These are phyloP conservation scores for Trididemnum clinides DNA, from an alignment of 23 tunicate species.

Conservation along the genomic window DNA sequence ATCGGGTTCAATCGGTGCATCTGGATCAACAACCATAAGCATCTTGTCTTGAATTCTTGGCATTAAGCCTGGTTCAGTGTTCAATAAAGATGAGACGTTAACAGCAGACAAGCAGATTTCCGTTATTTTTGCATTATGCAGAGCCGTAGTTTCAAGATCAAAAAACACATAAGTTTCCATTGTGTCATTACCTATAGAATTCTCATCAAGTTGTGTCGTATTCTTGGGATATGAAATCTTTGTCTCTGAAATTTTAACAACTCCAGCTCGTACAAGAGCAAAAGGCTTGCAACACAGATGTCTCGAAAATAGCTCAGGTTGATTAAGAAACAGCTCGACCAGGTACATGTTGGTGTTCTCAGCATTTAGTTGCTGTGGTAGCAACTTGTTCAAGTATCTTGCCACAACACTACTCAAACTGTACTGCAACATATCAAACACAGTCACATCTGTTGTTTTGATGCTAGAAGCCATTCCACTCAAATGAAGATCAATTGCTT, in stretches of 20 bases:
- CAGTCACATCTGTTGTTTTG: too few species aligned
- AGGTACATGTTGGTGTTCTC: too few species aligned
- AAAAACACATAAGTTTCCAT: slow-evolving; percentile 17
- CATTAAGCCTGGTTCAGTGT: background rate
- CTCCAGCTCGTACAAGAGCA: slow-evolving; percentile 2
- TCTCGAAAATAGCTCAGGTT: slow-evolving; percentile 20
- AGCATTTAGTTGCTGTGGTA: too few species aligned
- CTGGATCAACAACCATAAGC: slow-evolving; percentile 36
- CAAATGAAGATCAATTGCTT: too few species aligned
- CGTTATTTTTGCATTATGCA: slow-evolving; percentile 34
- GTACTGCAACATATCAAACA: too few species aligned
- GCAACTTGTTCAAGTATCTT: background rate
- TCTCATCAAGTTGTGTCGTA: too few species aligned
- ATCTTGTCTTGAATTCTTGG: slow-evolving; percentile 49
- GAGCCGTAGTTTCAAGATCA: slow-evolving; percentile 70
- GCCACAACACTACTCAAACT: too few species aligned
- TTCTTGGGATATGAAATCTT: too few species aligned
- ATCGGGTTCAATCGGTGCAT: background rate
- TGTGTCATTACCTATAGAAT: too few species aligned
- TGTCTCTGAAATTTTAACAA: too few species aligned
- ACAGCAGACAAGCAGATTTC: slow-evolving; percentile 62
- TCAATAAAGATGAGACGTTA: background rate
- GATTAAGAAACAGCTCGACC: too few species aligned
- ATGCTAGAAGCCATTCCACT: slow-evolving; percentile 21
- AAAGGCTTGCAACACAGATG: background rate